These are phyloP conservation scores for Pterocles orientalis DNA, from an alignment of 2,113 vertebrate species.

Conservation along the genomic window DNA sequence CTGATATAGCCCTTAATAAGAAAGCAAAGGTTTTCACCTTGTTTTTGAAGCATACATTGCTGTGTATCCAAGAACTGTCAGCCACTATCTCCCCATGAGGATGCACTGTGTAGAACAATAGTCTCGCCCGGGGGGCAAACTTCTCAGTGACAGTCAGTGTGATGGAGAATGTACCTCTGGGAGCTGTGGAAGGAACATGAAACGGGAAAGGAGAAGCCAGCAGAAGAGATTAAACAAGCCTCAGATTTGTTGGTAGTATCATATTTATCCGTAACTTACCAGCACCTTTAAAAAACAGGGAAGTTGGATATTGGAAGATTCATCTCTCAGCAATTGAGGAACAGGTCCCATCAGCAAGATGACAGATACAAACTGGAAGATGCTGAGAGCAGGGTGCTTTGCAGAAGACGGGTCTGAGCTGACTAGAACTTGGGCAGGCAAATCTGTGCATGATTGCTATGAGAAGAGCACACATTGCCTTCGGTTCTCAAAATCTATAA, in stretches of 20 bases:
- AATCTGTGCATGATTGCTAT: neutral
- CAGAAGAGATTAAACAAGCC: neutral
- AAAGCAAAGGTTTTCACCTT: slow-evolving; percentile 72
- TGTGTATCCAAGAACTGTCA: slow-evolving; percentile 71
- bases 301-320: neutral
- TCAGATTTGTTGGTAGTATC: neutral
- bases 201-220: neutral
- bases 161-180: slow-evolving; percentile 70
- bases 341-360: neutral
- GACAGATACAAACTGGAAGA: neutral
- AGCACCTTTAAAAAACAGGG: neutral
- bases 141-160: slow-evolving; percentile 68
- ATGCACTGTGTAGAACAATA: slow-evolving; percentile 82
- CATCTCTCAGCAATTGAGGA: neutral
- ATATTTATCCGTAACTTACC: neutral
- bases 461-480: neutral
- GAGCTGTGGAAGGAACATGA: slow-evolving; percentile 27
- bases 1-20: neutral
- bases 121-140: slow-evolving; percentile 64
- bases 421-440: neutral
- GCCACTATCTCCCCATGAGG: slow-evolving; percentile 79
- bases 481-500: neutral
- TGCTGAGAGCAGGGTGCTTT: neutral
- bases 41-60: slow-evolving; percentile 83
- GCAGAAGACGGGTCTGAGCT: neutral